phyloP scores from a whole-genome alignment of 1,140 invertebrate genomes.

The Planococcus citri region DNA sequence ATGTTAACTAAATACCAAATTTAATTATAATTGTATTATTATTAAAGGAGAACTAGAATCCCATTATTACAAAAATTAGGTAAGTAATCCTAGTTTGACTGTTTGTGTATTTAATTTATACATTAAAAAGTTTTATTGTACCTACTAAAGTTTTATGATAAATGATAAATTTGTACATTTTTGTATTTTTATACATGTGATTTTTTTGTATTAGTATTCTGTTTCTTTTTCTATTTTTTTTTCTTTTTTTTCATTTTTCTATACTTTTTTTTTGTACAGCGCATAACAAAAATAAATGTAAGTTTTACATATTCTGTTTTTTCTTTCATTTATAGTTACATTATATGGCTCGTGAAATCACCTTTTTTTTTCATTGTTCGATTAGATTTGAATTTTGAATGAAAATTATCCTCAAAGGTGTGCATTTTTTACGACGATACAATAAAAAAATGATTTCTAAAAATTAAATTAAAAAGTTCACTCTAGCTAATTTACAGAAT shows the following conservation, averaged over 20 bases:
- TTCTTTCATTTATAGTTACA: no score
- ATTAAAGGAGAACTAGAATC: not conserved
- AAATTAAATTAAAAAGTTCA: not conserved
- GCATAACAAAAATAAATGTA: conserved; percentile 14
- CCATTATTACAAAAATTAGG: not conserved
- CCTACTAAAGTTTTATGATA: not conserved
- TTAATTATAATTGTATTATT: conserved; percentile 2
- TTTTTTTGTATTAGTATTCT: not conserved
- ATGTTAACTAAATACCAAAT: not conserved
- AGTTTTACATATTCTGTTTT: conserved; percentile 8
- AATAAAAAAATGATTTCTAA: not conserved
- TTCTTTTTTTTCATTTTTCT: no score
- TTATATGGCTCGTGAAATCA: conserved; percentile 4
- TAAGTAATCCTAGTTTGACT: not conserved
- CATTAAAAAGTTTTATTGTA: not conserved
- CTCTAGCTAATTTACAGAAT: not conserved
- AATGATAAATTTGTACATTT: not conserved
- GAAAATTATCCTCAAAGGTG: not conserved
- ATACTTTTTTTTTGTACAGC: conserved; percentile 12
- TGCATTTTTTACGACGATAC: not conserved
- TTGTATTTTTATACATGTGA: not conserved
- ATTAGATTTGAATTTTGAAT: not conserved
- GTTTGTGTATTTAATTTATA: not conserved
- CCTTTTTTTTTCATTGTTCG: not conserved
- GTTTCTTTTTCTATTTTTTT: not conserved